phyloP scores from a whole-genome alignment of 92 coral and sea anemone species.

The Siderastrea siderea region DNA sequence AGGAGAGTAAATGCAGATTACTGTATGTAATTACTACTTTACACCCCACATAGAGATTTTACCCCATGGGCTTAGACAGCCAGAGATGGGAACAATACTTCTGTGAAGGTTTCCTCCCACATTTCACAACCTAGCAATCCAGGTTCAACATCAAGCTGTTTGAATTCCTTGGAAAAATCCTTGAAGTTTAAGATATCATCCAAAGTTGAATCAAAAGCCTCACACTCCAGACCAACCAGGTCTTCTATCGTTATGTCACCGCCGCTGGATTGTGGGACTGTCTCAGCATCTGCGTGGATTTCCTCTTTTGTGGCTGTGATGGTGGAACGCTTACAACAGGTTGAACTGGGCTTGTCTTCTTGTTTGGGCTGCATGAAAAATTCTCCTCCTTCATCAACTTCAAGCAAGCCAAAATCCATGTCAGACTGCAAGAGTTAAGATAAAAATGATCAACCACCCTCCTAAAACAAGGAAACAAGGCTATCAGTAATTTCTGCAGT shows the following conservation, averaged over 20 bases:
- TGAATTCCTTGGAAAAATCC: conserved; percentile 80
- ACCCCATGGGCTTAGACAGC: conserved; percentile 71
- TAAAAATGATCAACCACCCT: neutral
- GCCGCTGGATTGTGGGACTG: conserved; percentile 56
- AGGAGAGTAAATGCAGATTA: conserved; percentile 4
- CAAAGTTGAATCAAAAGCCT: conserved; percentile 76
- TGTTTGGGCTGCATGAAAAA: conserved; percentile 82
- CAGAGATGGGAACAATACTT: conserved; percentile 93
- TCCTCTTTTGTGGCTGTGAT: conserved; percentile 51
- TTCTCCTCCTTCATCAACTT: conserved; percentile 82
- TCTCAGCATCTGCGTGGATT: conserved; percentile 22
- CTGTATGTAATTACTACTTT: neutral
- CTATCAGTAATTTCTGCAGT: neutral
- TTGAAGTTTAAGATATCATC: conserved; percentile 82
- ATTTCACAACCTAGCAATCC: conserved; percentile 82
- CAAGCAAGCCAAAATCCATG: conserved; percentile 88
- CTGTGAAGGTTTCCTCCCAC: conserved; percentile 99
- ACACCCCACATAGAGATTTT: neutral
- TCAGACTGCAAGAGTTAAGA: conserved; percentile 76
- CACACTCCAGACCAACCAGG: conserved; percentile 79
- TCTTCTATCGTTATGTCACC: conserved; percentile 75
- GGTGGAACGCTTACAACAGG: conserved; percentile 74
- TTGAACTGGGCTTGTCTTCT: conserved; percentile 71
- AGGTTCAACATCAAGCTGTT: conserved; percentile 82
- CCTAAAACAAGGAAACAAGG: neutral